Percentiles rank a stretch among this genome's conserved stretches.
These are phyloP conservation scores for Leptodactylus fallax DNA, from an alignment of 2,797 vertebrate species.

Conservation along the genomic window DNA sequence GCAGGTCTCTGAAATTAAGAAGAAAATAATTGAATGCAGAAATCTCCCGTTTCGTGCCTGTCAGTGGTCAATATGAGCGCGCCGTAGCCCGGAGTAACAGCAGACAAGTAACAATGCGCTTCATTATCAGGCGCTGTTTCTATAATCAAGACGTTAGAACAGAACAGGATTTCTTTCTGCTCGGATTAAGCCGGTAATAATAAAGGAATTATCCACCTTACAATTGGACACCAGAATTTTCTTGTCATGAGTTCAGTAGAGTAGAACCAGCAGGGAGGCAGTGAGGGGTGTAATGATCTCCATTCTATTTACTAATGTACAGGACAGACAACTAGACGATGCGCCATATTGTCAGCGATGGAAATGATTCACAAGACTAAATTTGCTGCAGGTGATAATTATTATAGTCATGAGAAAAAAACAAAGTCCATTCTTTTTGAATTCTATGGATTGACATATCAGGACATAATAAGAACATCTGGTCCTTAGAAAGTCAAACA, in stretches of 20 bases:
- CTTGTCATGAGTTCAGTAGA: background rate
- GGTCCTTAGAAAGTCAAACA: no score
- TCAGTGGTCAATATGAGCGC: constrained; percentile 25
- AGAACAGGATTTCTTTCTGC: constrained; percentile 24
- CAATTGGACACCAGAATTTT: background rate
- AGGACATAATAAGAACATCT: no score
- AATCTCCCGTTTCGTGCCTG: background rate
- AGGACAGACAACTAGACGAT: background rate
- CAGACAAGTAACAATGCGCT: constrained; percentile 4
- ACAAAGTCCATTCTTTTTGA: no score
- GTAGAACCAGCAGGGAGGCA: background rate
- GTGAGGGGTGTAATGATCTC: background rate
- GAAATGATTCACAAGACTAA: background rate
- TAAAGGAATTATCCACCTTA: constrained; percentile 35
- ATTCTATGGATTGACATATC: no score
- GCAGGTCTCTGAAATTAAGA: constrained; percentile 31
- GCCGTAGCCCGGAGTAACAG: background rate
- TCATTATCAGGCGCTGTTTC: constrained; percentile 13
- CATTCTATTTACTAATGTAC: background rate
- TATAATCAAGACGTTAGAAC: constrained; percentile 12
- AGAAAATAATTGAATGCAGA: constrained; percentile 3
- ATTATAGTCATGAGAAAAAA: no score
- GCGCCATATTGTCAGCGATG: background rate
- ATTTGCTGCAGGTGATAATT: background rate
- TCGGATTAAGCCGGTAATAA: constrained; percentile 43